Percentiles rank a stretch among this genome's conserved stretches.
phyloP scores from a whole-genome alignment of 1,140 invertebrate species.

The Nymphalis io region DNA sequence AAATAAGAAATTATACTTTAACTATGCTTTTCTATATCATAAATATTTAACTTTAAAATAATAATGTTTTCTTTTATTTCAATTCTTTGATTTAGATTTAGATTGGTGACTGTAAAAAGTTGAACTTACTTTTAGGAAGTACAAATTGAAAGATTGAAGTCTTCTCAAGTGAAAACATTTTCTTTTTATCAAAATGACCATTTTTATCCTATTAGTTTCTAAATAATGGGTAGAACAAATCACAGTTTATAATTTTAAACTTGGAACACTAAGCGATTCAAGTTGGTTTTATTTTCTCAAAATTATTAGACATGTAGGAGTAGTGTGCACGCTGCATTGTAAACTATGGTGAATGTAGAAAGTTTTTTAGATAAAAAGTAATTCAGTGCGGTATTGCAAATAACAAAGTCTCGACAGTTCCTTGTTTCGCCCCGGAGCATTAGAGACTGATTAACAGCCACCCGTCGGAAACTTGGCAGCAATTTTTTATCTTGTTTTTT shows the following conservation, averaged over 20 bases:
- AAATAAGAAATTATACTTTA: no score
- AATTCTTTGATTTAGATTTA: no score
- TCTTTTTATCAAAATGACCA: no score
- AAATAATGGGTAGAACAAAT: no score
- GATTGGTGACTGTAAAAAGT: no score
- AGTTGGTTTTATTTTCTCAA: neutral
- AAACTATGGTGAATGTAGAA: neutral
- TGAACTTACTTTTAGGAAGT: no score
- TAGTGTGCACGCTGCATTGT: neutral
- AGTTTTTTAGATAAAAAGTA: conserved; percentile 10
- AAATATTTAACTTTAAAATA: no score
- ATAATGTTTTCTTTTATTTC: no score
- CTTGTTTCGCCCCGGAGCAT: conserved; percentile 21
- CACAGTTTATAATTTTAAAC: neutral
- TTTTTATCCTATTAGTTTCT: no score
- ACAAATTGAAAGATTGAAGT: no score
- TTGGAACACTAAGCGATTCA: neutral
- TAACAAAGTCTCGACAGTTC: conserved; percentile 21
- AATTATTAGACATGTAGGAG: neutral
- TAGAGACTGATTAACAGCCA: conserved; percentile 29
- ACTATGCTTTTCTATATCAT: no score
- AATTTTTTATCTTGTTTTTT: conserved; percentile 23
- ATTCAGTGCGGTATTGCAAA: conserved; percentile 22
- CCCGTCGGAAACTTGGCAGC: conserved; percentile 19
- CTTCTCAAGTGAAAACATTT: no score